Percentiles rank a stretch among this genome's conserved stretches.
Evolutionary conservation across 2,888 invertebrate species (phyloP).

Genomic region (Eupithecia centaureata): DNA sequence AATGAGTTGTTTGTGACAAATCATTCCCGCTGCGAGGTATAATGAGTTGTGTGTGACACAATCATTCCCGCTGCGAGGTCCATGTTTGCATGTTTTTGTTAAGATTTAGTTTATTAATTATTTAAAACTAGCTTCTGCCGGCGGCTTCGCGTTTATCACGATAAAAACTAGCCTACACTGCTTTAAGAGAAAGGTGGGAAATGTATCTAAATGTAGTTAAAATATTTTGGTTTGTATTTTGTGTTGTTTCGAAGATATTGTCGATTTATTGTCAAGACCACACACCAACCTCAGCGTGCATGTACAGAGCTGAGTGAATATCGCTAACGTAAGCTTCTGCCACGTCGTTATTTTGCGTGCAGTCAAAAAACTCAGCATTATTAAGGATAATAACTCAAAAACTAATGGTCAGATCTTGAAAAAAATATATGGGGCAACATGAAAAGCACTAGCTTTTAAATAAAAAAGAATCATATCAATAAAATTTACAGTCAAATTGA

Average conservation of each 20-base stretch:
- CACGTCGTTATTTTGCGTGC: too few relatives aligned
- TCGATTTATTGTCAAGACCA: background rate
- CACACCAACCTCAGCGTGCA: background rate
- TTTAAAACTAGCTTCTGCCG: background rate
- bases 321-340: too few relatives aligned
- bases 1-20: background rate
- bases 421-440: too few relatives aligned
- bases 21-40: background rate
- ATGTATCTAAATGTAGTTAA: background rate
- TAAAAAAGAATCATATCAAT: too few relatives aligned
- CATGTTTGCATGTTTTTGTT: background rate
- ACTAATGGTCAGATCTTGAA: too few relatives aligned
- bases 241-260: background rate
- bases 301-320: background rate
- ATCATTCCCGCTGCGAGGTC: background rate
- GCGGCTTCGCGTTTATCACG: background rate
- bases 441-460: too few relatives aligned
- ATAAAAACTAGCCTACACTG: background rate
- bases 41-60: background rate
- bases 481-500: too few relatives aligned
- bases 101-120: background rate
- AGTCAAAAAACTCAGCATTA: too few relatives aligned
- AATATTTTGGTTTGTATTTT: background rate
- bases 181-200: background rate
- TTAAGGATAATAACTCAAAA: too few relatives aligned